Base-by-base conservation (phyloP, 2,888 invertebrate species). In the Melitaea athalia region DNA sequence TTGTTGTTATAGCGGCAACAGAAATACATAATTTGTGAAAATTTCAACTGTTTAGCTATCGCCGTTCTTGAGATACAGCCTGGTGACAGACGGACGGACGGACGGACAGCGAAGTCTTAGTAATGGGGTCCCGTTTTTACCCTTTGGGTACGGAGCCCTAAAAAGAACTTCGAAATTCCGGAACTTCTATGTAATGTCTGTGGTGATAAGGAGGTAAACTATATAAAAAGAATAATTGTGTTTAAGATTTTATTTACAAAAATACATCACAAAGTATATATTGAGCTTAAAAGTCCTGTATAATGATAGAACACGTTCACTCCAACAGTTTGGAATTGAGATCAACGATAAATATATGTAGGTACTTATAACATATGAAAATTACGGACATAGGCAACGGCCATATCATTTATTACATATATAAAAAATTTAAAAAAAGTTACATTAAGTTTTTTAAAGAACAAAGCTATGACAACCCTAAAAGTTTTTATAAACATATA, bases 261-360 rank as follows among this genome's bases (percentile, higher is more conserved):
- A 92, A 92, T 92, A 91, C 91, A 91, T 91, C 89, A 91, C 89
- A 91, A 88, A 87, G 86, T 91, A 86, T 76, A 88, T 88, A 85
- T 92, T 92, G 92, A 92, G 92, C 92, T 86, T 87, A 88, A 89
- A 89, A 84, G 82, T 88, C 89, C 87, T 91, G 88, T 90, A 87
- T 82, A 83, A 85, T 78, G 84, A 85, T 85, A 89, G 89, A 91
- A 89, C 90, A 91, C 90, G 74, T 75, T 72, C 72, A 86, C 84
- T 82, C 83, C 81, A 86, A 86, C 84, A 86, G 85, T 83, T 85
- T 82, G 75, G 78, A 81, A 77, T 79, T 85, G 87, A 88, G 87
- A 89, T 89, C 89, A 88, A 89, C 85, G 77, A 85, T 79, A 81
- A 76, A 78, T 78, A 77, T 76, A 71, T 4, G 45, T 45, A 43